Conservation (phyloP, 2,888 invertebrate species). For the Hypsopygia costalis region DNA sequence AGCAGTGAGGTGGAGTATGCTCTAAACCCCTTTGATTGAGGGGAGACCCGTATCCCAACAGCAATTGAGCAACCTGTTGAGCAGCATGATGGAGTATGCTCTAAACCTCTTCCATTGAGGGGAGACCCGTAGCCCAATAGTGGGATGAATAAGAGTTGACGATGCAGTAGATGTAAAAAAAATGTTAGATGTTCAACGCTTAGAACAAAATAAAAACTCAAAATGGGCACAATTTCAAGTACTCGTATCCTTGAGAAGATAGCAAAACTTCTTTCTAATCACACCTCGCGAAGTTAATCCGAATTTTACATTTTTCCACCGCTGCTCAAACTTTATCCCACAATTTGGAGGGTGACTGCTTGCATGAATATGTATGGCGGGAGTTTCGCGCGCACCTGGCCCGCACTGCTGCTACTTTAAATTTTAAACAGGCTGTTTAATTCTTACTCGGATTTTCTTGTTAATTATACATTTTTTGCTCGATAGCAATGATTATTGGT, state of each 20-base stretch:
- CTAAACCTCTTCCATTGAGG: too few species aligned
- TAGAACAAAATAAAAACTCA: too few species aligned
- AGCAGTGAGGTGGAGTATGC: too few species aligned
- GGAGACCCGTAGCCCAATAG: too few species aligned
- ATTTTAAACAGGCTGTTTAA: slow-evolving; percentile 5
- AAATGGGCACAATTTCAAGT: too few species aligned
- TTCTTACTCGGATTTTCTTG: background rate
- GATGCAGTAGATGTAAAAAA: too few species aligned
- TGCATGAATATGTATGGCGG: slow-evolving; percentile 20
- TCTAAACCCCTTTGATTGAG: too few species aligned
- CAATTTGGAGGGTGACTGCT: slow-evolving; percentile 4
- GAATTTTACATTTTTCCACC: slow-evolving; percentile 1
- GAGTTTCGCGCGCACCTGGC: slow-evolving; percentile 17
- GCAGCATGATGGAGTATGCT: too few species aligned
- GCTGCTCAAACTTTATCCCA: slow-evolving; percentile 7
- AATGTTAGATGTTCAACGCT: too few species aligned
- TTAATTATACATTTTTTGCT: background rate
- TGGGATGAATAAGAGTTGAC: too few species aligned
- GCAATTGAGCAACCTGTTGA: too few species aligned
- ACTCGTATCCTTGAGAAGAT: background rate
- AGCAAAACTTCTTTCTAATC: background rate
- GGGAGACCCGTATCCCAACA: too few species aligned
- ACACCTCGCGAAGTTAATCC: background rate
- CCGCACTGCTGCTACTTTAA: background rate
- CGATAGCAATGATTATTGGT: background rate